Evolutionary conservation across 2,888 invertebrate species (phyloP), one percentile per base, ranked within the genome.

Genomic region (Apeira syringaria): DNA sequence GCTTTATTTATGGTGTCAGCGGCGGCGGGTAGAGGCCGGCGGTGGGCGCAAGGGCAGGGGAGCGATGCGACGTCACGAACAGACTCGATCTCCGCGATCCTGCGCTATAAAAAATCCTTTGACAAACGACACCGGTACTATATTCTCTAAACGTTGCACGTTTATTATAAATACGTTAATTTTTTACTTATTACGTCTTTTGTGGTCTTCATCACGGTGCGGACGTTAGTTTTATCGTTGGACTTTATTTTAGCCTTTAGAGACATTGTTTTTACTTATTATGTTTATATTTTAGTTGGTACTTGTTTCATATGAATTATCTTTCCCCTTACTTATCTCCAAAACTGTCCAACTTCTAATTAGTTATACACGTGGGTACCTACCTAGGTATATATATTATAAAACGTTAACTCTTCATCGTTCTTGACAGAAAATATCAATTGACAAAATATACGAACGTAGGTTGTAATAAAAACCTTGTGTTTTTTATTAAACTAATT

Each of bases 1-100:
- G 61, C 54, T 56, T 62, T 66, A 67, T 74, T 68, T 68, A 69
- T 65, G 64, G 25, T 5, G 31, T 28, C 32, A 42, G 32, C 37
- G 39, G 38, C 62, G 56, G 62, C 61, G 56, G 57, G 56, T 24
- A 31, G 24, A 5, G 3, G 15, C 4, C 9, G 20, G 5, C 20
- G 2, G n/a, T 7, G 15, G 6, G 8, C 6, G 17, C n/a, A n/a
- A n/a, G 17, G 6, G 17, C 17, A 24, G 22, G 18, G 27, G 17
- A 22, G 11, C 25, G 20, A 9, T 15, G n/a, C n/a, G n/a, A n/a
- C n/a, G n/a, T 17, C 17, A 40, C 38, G 9, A 15, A 26, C 4
- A 30, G 27, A n/a, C 44, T 11, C 11, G 25, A 6, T 10, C 42
- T 18, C 42, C 37, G 18, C 28, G 18, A 41, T 13, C 3, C 12